These are phyloP conservation scores for Hemaris fuciformis DNA, from an alignment of 2,888 invertebrate genomes.

Conservation along the genomic window DNA sequence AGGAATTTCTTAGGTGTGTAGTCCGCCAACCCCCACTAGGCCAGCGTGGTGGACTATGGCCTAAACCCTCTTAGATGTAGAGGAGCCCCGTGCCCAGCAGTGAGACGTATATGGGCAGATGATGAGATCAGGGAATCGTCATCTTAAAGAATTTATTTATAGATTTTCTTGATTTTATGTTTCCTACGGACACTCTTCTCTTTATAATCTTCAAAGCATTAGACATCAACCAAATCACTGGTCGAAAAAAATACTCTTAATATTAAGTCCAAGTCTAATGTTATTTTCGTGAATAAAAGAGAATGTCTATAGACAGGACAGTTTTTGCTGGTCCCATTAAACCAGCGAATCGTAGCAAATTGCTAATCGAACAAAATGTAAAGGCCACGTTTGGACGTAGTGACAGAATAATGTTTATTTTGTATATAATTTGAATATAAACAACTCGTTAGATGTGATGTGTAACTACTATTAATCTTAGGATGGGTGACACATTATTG, in stretches of 20 bases:
- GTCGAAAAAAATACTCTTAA: too few species aligned
- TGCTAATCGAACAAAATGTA: neutral
- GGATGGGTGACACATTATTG: neutral
- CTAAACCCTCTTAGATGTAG: too few species aligned
- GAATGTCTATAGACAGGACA: neutral
- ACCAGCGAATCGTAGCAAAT: neutral
- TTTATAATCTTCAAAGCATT: neutral
- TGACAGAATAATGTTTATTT: neutral
- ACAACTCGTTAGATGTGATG: neutral
- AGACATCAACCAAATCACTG: conserved; percentile 6
- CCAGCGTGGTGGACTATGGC: too few species aligned
- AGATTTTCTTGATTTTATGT: too few species aligned
- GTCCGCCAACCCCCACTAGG: too few species aligned
- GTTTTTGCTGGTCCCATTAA: neutral
- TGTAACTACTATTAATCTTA: neutral
- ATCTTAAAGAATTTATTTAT: too few species aligned
- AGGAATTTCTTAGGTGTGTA: too few species aligned
- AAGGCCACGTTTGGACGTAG: neutral
- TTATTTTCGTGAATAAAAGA: neutral
- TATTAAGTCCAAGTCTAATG: too few species aligned
- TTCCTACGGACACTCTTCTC: too few species aligned
- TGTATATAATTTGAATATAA: neutral
- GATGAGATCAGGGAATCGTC: too few species aligned
- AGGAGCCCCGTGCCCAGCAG: too few species aligned
- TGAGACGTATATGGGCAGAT: too few species aligned